These are phyloP conservation scores for Sinocyclocheilus rhinocerous DNA, from an alignment of 2,113 vertebrate genomes.

Conservation along the genomic window DNA sequence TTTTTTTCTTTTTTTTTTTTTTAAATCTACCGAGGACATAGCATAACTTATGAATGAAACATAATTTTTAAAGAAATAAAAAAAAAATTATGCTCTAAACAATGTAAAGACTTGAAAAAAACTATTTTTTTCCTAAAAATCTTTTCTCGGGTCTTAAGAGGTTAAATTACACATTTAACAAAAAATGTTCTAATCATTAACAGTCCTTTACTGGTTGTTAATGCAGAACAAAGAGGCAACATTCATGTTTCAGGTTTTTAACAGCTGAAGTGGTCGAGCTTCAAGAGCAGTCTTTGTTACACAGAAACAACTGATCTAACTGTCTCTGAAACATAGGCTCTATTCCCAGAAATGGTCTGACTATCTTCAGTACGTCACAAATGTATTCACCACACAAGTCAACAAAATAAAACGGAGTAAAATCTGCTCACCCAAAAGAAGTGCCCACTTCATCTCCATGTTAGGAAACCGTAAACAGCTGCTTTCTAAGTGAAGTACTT, in stretches of 20 bases:
- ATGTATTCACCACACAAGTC: background rate
- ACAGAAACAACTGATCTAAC: background rate
- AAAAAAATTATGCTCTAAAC: no score
- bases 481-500: background rate
- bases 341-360: background rate
- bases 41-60: no score
- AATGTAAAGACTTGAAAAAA: no score
- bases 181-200: no score
- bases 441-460: background rate
- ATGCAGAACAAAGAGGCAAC: no score
- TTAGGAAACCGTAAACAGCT: background rate
- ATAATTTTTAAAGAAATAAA: no score
- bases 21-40: no score
- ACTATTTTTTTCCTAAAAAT: no score
- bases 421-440: background rate
- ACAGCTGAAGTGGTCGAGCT: background rate
- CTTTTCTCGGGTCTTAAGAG: no score
- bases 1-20: no score
- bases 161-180: no score
- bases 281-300: background rate
- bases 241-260: background rate
- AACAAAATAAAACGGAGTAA: background rate
- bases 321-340: background rate
- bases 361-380: background rate
- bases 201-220: no score